These are phyloP conservation scores for Calameuta filiformis DNA, from an alignment of 2,888 invertebrate genomes.

Conservation along the genomic window DNA sequence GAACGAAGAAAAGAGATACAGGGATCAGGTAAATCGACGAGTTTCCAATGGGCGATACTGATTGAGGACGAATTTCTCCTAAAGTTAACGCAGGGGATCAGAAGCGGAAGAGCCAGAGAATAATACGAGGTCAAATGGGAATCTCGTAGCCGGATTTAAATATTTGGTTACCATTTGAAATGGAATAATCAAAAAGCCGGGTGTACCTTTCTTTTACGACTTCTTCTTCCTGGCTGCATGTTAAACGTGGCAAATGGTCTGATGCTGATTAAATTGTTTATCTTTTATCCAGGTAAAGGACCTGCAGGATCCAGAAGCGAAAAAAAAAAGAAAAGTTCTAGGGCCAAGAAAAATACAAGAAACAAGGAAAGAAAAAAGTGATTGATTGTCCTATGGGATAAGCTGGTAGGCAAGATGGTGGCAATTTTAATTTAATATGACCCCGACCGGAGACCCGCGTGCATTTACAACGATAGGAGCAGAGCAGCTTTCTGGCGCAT, in stretches of 20 bases:
- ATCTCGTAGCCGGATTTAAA: background rate
- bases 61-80: background rate
- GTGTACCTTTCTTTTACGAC: background rate
- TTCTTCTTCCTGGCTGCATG: background rate
- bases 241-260: background rate
- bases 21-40: background rate
- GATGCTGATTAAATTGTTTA: background rate
- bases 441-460: background rate
- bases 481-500: background rate
- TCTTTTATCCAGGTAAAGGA: background rate
- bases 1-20: background rate
- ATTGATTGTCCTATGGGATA: too few species aligned
- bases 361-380: too few species aligned
- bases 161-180: background rate
- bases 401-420: too few species aligned
- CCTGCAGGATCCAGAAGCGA: too few species aligned
- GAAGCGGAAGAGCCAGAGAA: background rate
- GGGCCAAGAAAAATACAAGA: too few species aligned
- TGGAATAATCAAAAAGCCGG: background rate
- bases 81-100: background rate
- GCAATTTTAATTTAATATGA: background rate
- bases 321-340: background rate
- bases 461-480: too few species aligned
- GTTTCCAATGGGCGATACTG: background rate
- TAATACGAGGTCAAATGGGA: background rate